A percentile compares a stretch with the other conserved stretches of the same genome.
phyloP scores from a whole-genome alignment of 1,140 invertebrate genomes.

The Hirudo medicinalis region DNA sequence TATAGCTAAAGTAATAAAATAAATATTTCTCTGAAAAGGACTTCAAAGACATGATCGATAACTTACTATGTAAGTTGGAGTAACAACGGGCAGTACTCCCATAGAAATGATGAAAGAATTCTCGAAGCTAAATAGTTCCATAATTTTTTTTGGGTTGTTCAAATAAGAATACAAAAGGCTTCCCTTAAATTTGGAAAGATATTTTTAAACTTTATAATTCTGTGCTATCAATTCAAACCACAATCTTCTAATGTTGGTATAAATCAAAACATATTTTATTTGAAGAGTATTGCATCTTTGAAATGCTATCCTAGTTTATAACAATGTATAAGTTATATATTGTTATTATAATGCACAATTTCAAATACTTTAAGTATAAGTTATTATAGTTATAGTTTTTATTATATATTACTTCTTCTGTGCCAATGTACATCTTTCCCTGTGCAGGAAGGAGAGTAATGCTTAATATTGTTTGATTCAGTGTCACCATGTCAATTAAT shows the following conservation, averaged over 20 bases:
- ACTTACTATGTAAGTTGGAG: neutral
- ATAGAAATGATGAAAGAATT: neutral
- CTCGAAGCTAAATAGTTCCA: neutral
- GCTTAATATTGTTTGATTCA: neutral
- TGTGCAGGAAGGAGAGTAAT: neutral
- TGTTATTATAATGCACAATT: neutral
- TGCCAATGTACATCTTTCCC: conserved; percentile 4
- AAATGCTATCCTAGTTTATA: neutral
- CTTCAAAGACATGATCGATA: neutral
- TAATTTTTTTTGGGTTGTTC: neutral
- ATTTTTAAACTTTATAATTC: conserved; percentile 5
- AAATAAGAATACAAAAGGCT: neutral
- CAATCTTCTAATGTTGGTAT: neutral
- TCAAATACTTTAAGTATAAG: neutral
- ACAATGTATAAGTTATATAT: neutral
- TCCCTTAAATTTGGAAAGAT: neutral
- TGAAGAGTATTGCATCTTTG: neutral
- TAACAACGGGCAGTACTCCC: conserved; percentile 1
- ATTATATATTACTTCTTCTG: neutral
- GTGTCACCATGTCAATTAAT: neutral
- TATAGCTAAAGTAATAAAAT: neutral
- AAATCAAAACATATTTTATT: neutral
- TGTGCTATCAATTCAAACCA: neutral
- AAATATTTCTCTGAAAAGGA: neutral
- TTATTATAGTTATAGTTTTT: no score